phyloP scores from a whole-genome alignment of 2,113 vertebrate genomes.

The Rhadina sibilatrix region DNA sequence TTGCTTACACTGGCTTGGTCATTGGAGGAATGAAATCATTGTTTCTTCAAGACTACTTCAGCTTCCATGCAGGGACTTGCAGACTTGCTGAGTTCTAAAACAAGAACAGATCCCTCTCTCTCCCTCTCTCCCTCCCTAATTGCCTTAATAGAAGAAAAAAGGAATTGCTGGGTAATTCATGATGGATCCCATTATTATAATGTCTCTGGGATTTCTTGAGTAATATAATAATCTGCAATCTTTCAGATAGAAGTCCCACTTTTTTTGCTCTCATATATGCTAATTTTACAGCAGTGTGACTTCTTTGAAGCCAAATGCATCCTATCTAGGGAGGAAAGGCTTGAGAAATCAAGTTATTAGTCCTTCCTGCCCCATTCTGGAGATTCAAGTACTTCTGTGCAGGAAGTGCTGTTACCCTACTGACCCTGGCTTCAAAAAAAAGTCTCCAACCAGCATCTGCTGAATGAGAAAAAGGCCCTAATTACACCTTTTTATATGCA shows the following conservation, averaged over 20 bases:
- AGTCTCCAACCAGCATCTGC: neutral
- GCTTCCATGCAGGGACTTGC: neutral
- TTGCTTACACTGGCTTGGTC: neutral
- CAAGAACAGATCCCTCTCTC: neutral
- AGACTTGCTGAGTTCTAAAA: neutral
- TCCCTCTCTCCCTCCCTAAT: neutral
- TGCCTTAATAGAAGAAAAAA: neutral
- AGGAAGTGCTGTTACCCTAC: neutral
- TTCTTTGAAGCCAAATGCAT: neutral
- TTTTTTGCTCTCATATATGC: neutral
- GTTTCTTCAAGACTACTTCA: neutral
- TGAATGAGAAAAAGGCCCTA: neutral
- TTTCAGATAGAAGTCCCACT: neutral
- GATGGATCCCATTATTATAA: neutral
- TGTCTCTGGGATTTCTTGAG: neutral
- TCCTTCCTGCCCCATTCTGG: neutral
- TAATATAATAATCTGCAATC: neutral
- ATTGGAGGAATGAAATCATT: neutral
- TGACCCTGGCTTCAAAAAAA: neutral
- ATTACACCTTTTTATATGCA: neutral
- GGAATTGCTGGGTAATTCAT: neutral
- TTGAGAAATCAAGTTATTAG: neutral
- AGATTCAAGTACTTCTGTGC: neutral
- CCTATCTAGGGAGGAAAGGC: neutral
- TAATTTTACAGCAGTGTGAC: neutral